phyloP scores from a whole-genome alignment of 1,140 invertebrate species.

The Bombus fervidus region DNA sequence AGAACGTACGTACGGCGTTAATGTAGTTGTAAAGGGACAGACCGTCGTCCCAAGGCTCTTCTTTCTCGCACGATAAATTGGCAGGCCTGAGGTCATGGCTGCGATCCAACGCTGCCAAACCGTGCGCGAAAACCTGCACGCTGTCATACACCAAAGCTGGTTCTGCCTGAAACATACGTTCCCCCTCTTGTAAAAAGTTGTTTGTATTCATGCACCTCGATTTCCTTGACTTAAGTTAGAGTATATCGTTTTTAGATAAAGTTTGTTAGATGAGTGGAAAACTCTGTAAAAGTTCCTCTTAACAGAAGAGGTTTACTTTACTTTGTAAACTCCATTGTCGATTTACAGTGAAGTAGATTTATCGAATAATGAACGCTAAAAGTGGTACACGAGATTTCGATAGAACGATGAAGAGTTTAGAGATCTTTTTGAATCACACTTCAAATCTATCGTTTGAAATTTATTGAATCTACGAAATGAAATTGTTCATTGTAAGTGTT shows the following conservation, averaged over 20 bases:
- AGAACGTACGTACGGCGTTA: conserved; percentile 88
- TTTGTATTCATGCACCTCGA: background rate
- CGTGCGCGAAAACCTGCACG: conserved; percentile 93
- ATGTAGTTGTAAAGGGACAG: conserved; percentile 94
- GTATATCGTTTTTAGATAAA: background rate
- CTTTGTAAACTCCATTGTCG: background rate
- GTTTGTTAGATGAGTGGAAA: background rate
- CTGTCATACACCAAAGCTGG: conserved; percentile 95
- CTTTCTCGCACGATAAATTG: conserved; percentile 92
- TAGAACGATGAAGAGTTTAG: background rate
- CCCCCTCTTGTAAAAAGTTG: conserved; percentile 42
- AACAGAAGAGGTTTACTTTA: background rate
- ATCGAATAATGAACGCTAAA: background rate
- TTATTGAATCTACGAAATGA: background rate
- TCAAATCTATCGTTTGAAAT: background rate
- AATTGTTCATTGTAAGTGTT: background rate
- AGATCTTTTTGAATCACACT: background rate
- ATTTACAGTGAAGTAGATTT: background rate
- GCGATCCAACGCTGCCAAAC: conserved; percentile 88
- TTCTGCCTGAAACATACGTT: conserved; percentile 88
- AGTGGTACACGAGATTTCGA: background rate
- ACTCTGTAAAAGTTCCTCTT: background rate
- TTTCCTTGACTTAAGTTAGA: background rate
- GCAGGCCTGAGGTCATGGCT: conserved; percentile 86
- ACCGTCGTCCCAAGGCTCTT: conserved; percentile 93